Base-by-base conservation (phyloP, 1,140 invertebrate genomes). In the Drosophila repleta region DNA sequence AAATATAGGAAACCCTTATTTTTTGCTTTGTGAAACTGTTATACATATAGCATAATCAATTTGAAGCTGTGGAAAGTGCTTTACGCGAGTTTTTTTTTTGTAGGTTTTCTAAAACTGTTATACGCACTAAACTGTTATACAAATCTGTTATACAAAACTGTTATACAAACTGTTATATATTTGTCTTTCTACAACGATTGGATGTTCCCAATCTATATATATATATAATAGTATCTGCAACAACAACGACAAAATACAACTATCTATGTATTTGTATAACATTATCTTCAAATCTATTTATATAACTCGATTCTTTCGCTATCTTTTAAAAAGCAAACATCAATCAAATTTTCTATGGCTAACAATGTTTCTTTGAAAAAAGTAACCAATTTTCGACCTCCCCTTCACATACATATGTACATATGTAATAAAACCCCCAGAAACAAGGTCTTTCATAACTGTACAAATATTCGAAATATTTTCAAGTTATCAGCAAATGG, bases 381-480 rank as follows among this genome's bases (percentile, higher is more conserved):
- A 29, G 10, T 20, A 8, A 43, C n/a, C 0, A 1, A 18, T 43
- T 35, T 43, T 46, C 20, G 21, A 32, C 51, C 63, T 18, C 10
- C 37, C 49, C 32, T 57, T 35, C 32, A 13, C 10, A 11, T 29
- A 7, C 6, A 5, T 51, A 24, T 39, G 4, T 7, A 29, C 6
- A 1, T 29, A 29, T 29, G 26, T 52, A 35, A 35, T 10, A 5
- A 15, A 35, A 13, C 24, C 32, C 3, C 1, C 20, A 11, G 4
- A 8, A 48, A 20, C 48, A 72, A 67, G 69, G 63, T 72, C 69
- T 55, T 15, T 15, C 69, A 60, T 17, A 66, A 46, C 29, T 29
- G 48, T 18, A 41, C 39, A 72, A 72, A 60, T 72, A 72, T 67
- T 72, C 48, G 48, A 60, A 60, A 72, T 55, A 60, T 66, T 72